phyloP scores from a whole-genome alignment of 2,797 vertebrate species.

The Typhlichthys subterraneus region DNA sequence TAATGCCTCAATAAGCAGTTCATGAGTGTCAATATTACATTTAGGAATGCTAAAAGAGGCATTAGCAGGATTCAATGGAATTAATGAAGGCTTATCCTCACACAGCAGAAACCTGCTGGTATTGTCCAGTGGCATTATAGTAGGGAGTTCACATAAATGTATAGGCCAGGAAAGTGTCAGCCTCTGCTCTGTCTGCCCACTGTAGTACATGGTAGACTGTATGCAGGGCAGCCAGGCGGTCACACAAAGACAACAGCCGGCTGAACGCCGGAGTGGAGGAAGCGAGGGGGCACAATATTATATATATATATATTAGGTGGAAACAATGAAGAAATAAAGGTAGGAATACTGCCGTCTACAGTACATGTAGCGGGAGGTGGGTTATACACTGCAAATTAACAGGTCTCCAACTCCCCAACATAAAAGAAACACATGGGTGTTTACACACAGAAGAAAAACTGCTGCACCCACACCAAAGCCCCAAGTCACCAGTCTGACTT shows the following conservation, averaged over 20 bases:
- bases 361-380: background rate
- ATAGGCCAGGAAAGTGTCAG: conserved; percentile 28
- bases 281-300: too few relatives aligned
- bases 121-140: too few relatives aligned
- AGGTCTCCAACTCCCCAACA: conserved; percentile 12
- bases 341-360: background rate
- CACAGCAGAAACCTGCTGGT: conserved; percentile 40
- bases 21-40: too few relatives aligned
- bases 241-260: conserved; percentile 5
- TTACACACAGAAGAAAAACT: conserved; percentile 1
- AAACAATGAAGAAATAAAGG: too few relatives aligned
- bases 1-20: too few relatives aligned
- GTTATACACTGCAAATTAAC: conserved; percentile 3
- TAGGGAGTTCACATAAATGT: background rate
- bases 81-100: too few relatives aligned
- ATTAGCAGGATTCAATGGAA: too few relatives aligned
- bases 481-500: conserved; percentile 3
- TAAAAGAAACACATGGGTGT: conserved; percentile 16
- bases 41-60: too few relatives aligned
- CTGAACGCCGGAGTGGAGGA: conserved; percentile 1
- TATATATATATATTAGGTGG: too few relatives aligned
- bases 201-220: conserved; percentile 12
- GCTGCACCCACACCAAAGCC: conserved; percentile 5
- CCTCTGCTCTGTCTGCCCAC: conserved; percentile 24
- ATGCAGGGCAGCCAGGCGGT: conserved; percentile 23